Conservation (phyloP, 2,113 vertebrate species). For the Trichomycterus rosablanca region DNA sequence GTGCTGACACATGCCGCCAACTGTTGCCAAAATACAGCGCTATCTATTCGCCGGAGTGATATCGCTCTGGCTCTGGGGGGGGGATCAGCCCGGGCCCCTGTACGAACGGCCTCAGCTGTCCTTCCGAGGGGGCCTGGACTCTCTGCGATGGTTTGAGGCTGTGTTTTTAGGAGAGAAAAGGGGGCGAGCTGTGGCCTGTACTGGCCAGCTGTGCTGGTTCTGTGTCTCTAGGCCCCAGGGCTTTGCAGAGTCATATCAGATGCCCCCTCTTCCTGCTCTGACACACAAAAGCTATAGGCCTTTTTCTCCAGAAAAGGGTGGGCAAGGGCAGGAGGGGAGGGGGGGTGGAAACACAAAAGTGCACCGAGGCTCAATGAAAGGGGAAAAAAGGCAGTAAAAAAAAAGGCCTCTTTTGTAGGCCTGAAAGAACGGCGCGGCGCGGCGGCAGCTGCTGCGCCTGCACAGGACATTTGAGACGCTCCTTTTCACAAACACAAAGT, state of each 20-base stretch:
- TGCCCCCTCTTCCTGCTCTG: slow-evolving; percentile 38
- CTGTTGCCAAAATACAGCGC: slow-evolving; percentile 58
- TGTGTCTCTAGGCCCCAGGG: slow-evolving; percentile 32
- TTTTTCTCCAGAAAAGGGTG: slow-evolving; percentile 46
- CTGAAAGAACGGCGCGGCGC: slow-evolving; percentile 54
- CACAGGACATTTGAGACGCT: slow-evolving; percentile 62
- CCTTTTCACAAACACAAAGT: slow-evolving; percentile 65
- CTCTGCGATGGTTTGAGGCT: slow-evolving; percentile 20
- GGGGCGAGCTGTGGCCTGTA: slow-evolving; percentile 26
- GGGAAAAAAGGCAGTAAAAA: slow-evolving; percentile 20
- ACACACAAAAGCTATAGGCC: slow-evolving; percentile 59
- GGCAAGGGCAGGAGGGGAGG: slow-evolving; percentile 42
- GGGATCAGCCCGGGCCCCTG: slow-evolving; percentile 21
- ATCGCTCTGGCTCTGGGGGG: slow-evolving; percentile 37
- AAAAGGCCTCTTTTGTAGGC: slow-evolving; percentile 44
- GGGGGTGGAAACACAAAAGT: slow-evolving; percentile 60
- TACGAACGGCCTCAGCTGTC: slow-evolving; percentile 29
- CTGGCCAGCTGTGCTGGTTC: slow-evolving; percentile 46
- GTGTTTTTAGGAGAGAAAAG: slow-evolving; percentile 10
- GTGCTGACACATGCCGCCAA: slow-evolving; percentile 42
- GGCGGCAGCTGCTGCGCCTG: slow-evolving; percentile 66
- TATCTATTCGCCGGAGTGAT: slow-evolving; percentile 39
- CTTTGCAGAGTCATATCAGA: slow-evolving; percentile 51
- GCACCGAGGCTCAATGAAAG: slow-evolving; percentile 42
- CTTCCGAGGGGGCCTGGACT: neutral